Base-by-base conservation (phyloP, 2,888 invertebrate genomes). In the Alentia gelatinosa region DNA sequence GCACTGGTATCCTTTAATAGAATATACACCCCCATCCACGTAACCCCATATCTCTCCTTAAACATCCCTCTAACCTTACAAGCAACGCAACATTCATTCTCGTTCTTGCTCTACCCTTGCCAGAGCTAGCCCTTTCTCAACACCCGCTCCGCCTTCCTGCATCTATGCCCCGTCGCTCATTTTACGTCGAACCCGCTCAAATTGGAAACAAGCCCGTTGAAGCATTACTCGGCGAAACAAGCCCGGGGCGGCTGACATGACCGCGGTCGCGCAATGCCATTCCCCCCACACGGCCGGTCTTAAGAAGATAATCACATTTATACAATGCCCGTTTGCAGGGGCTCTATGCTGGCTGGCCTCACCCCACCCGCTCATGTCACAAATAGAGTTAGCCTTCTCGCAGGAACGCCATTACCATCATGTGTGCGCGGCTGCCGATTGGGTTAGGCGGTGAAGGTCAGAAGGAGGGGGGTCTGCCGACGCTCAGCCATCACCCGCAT, bases 221-320 rank as follows among this genome's bases (percentile, higher is more conserved):
- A 9, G 30, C 68, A 68, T 68, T 68, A 68, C 68, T 30, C 56
- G n/a, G n/a, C 33, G 33, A 68, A 37, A 79, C 79, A 35, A 79
- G 79, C 35, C 37, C 12, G 9, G 23, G 79, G n/a, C n/a, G 79
- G 37, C 79, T 7, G 37, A 79, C 35, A 79, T 19, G 68, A 12
- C 26, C 79, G 1, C 39, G 1, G 37, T 39, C 33, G 23, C 37
- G 26, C 37, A 79, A 35, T 35, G 37, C 26, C 15, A 79, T 79
- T 79, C 79, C 79, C 19, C 12, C 63, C 23, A n/a, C 23, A 4
- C 39, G 39, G 23, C 79, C 37, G 39, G n/a, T 42, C 86, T 86
- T 86, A 86, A 47, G 42, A 86, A 86, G 26, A 47, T 86, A 86
- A 86, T 86, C 86, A 86, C 47, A 50, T 86, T 86, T 86, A 50